Base-by-base conservation (phyloP, 1,140 invertebrate genomes). In the Contarinia nasturtii region DNA sequence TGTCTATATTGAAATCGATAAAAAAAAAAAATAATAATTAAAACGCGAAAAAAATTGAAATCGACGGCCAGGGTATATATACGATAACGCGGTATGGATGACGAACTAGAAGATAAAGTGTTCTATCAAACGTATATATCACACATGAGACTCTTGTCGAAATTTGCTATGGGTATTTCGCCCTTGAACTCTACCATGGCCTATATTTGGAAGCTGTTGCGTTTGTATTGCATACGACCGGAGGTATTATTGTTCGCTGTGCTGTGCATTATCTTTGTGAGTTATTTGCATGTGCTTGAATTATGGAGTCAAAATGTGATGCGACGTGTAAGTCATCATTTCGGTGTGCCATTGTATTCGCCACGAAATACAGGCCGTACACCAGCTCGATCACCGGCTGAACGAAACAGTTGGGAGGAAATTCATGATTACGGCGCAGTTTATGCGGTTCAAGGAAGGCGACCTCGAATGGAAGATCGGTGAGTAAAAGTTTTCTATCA, bases 391-490 rank as follows among this genome's bases (percentile, higher is more conserved):
- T 68, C 69, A 48, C 58, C 49, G 15, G 61, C 63, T 46, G 57
- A 68, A 10, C 80, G 77, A 55, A 67, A 75, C 51, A 77, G 73
- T 52, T 91, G 87, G 86, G 78, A 90, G 57, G 65, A 81, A 38
- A 75, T 77, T 55, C 73, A 80, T 49, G 73, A 72, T 8, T 69
- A 80, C 49, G 77, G 82, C 55, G 83, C 85, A 18, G 86, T 79
- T 41, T 93, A 85, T 68, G 89, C 90, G 14, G 75, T 93, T 34
- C 85, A 91, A 64, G 91, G 91, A 14, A 71, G 86, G 42, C 70
- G 91, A 59, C 75, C 80, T 45, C 79, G 82, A 46, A 95, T 95
- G 91, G 91, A 94, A 73, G 90, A 95, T 65, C 74, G 88, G 53
- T 63, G 17, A 57, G 49, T 47, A 18, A 40, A 80, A 79, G 27